phyloP scores from a whole-genome alignment of 92 coral and sea anemone genomes.

The Porites rus region DNA sequence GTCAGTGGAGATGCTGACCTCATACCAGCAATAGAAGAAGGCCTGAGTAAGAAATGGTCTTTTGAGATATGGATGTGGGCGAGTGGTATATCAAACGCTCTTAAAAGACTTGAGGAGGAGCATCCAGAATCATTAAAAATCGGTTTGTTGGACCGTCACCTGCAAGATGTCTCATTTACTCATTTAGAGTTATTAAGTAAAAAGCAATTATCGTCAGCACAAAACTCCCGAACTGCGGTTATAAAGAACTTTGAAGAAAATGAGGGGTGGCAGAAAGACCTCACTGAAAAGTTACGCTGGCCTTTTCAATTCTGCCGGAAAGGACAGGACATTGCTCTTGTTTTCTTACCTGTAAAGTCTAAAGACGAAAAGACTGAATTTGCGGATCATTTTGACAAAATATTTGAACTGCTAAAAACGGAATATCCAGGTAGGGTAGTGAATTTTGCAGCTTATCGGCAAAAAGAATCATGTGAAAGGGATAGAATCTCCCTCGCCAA shows the following conservation, averaged over 20 bases:
- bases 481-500: constrained; percentile 10
- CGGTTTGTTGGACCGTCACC: constrained; percentile 15
- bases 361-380: constrained; percentile 14
- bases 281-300: constrained; percentile 32
- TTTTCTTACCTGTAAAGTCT: constrained; percentile 7
- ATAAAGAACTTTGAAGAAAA: constrained; percentile 2
- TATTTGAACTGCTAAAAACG: constrained; percentile 3
- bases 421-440: constrained; percentile 18
- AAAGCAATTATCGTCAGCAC: neutral
- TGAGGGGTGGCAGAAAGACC: constrained; percentile 32
- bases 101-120: neutral
- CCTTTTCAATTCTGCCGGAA: constrained; percentile 41
- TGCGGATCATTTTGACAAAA: neutral
- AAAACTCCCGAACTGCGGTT: constrained; percentile 26
- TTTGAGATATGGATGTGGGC: constrained; percentile 65
- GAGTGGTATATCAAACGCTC: constrained; percentile 18
- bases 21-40: constrained; percentile 50
- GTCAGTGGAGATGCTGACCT: constrained; percentile 69
- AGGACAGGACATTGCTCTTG: constrained; percentile 23
- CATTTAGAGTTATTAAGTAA: constrained; percentile 16
- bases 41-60: constrained; percentile 30
- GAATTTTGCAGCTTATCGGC: neutral
- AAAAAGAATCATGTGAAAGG: neutral
- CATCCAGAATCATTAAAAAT: neutral
- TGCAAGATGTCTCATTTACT: constrained; percentile 17